Percentiles rank a stretch among this genome's conserved stretches.
Conservation (phyloP, 2,888 invertebrate species). For the Amphipoea oculea region DNA sequence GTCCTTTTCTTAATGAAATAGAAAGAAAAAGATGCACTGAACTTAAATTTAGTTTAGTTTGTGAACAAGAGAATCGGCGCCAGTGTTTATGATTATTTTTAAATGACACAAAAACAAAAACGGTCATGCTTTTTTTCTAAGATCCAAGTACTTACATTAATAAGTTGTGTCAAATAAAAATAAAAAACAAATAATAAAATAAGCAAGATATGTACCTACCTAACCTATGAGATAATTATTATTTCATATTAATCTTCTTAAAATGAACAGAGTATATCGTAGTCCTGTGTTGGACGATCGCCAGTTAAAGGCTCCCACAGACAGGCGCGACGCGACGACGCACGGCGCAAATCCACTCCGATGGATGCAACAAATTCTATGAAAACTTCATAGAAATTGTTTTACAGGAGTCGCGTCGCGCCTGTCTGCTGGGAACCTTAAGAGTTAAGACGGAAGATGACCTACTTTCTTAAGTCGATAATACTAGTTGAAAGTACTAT, state of each 20-base stretch:
- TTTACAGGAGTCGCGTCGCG: no score
- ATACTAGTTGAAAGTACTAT: neutral
- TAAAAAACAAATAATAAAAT: neutral
- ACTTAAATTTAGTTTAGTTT: no score
- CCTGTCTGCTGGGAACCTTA: neutral
- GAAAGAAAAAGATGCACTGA: no score
- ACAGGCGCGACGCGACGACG: no score
- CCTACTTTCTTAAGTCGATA: slow-evolving; percentile 25
- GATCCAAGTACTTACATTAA: neutral
- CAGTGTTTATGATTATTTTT: neutral
- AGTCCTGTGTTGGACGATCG: slow-evolving; percentile 20
- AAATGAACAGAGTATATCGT: neutral
- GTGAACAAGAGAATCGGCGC: no score
- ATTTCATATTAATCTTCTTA: neutral
- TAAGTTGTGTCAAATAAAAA: neutral
- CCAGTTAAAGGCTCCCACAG: neutral
- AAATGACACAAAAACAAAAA: neutral
- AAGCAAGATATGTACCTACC: neutral
- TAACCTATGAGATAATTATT: neutral
- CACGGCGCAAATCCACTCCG: neutral
- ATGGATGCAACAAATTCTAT: neutral
- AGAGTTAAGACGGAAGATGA: slow-evolving; percentile 8
- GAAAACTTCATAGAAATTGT: neutral
- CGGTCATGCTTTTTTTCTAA: neutral
- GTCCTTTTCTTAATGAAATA: no score